Evolutionary conservation across 2,888 invertebrate genomes (phyloP).

Genomic region (Lamellibrachia columna): DNA sequence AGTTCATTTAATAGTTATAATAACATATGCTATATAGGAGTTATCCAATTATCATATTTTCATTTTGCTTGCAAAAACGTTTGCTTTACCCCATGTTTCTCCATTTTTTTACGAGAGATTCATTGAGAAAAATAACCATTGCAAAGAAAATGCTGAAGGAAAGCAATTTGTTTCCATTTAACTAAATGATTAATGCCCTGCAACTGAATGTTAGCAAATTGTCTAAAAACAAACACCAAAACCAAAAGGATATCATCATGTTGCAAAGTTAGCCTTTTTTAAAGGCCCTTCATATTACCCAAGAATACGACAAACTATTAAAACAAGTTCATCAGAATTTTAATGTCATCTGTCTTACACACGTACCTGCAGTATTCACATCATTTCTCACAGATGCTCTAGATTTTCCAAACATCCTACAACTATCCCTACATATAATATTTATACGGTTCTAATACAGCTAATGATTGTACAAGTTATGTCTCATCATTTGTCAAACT

Average conservation of each 20-base stretch:
- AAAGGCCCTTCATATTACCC: neutral
- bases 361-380: neutral
- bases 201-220: too few species aligned
- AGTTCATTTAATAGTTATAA: too few species aligned
- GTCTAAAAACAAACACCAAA: neutral
- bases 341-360: neutral
- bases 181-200: too few species aligned
- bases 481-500: neutral
- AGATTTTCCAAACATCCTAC: slow-evolving; percentile 9
- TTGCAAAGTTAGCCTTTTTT: neutral
- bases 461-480: neutral
- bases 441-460: neutral
- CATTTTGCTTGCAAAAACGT: too few species aligned
- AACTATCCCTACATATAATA: slow-evolving; percentile 5
- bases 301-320: neutral
- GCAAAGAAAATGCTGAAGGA: too few species aligned
- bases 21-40: too few species aligned
- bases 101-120: too few species aligned
- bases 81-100: too few species aligned
- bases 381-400: neutral
- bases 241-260: neutral
- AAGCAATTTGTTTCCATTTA: too few species aligned
- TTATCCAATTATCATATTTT: too few species aligned
- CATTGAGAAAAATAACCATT: too few species aligned
- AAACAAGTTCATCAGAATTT: neutral